Percentiles rank a stretch among this genome's conserved stretches.
These are phyloP conservation scores for Megalurothrips usitatus DNA, from an alignment of 2,888 invertebrate genomes.

Conservation along the genomic window DNA sequence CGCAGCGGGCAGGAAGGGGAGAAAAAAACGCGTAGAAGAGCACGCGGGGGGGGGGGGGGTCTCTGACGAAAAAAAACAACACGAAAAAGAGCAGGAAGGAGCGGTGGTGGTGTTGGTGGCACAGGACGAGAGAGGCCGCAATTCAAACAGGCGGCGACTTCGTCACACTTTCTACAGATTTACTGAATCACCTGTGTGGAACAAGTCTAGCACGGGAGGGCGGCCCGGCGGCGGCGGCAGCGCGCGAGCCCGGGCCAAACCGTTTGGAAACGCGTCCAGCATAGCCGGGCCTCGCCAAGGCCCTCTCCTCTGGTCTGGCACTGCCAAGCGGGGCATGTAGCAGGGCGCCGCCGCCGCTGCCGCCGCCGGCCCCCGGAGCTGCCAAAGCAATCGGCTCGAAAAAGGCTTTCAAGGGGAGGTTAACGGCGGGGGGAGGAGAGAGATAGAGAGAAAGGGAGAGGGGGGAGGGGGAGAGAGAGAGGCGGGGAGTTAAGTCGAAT, in stretches of 20 bases:
- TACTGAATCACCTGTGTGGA: constrained; percentile 23
- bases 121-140: background rate
- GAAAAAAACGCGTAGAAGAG: constrained; percentile 16
- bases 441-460: constrained; percentile 12
- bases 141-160: constrained; percentile 1
- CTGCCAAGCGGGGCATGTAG: background rate
- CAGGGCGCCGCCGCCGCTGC: too few species aligned
- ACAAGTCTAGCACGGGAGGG: background rate
- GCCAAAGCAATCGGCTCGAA: background rate
- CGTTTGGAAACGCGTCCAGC: background rate
- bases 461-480: background rate
- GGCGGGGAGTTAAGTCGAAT: constrained; percentile 27
- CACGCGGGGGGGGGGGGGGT: too few species aligned
- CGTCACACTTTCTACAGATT: constrained; percentile 22
- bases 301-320: too few species aligned
- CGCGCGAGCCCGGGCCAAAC: background rate
- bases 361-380: too few species aligned
- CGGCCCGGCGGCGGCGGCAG: background rate
- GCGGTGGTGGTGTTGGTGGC: background rate
- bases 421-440: background rate
- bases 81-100: background rate
- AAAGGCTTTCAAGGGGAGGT: constrained; percentile 4
- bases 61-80: background rate
- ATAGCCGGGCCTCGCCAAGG: too few species aligned
- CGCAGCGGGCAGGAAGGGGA: too few species aligned